Evolutionary conservation across 2,888 invertebrate genomes (phyloP), one percentile per base, ranked within the genome.

Genomic region (Zhuqinia jingwanae): DNA sequence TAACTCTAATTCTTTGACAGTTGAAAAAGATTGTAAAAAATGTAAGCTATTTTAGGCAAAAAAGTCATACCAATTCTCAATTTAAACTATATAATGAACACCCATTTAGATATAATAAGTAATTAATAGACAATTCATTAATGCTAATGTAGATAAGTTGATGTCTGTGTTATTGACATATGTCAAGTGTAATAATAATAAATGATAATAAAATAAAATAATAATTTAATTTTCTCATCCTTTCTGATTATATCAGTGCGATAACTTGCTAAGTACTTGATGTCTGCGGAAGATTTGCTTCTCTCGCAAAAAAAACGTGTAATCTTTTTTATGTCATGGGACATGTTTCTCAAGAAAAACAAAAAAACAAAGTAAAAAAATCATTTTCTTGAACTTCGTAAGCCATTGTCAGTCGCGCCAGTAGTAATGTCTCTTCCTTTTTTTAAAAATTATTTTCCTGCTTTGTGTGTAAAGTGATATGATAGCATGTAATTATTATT

Each of bases 401-500:
- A 8, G 13, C 50, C 50, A 50, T 50, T 2, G 8, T 3, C 36
- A 36, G 30, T 63, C 70, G 47, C 45, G 58, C 20, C 70, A 70
- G 70, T n/a, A n/a, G n/a, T n/a, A n/a, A n/a, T 78, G 78, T 63
- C 77, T 42, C 78, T 25, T 11, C 73, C 45, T 25, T 45, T 45
- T 45, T 45, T 56, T 60, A n/a, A n/a, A n/a, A 8, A 36, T 36
- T 36, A 6, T 65, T 65, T 63, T 30, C 15, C 60, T 60, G 22
- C 13, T 25, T 27, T n/a, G 8, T 36, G 25, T 80, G 73, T 81
- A 58, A 81, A 63, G 30, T 11, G 82, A 82, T 82, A 82, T 75
- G 65, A 76, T 75, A 76, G 65, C 76, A 76, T 65, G 65, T 76
- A 83, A 56, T 70, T 20, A 73, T 58, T 6, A 36, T 36, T 36